Evolutionary conservation across 2,113 vertebrate genomes (phyloP).

Genomic region (Eublepharis macularius): DNA sequence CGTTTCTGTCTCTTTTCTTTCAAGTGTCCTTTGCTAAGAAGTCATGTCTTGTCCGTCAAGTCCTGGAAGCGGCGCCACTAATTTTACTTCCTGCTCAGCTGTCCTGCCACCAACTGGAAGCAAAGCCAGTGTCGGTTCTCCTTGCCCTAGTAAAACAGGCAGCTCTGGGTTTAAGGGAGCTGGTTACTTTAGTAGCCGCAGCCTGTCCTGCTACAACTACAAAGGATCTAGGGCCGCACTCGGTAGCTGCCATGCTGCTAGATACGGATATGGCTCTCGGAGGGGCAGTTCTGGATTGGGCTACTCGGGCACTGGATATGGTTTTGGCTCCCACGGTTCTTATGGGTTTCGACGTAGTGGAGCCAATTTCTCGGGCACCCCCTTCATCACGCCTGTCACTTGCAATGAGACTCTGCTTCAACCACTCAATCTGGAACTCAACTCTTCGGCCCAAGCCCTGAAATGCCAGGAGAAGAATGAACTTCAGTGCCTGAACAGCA

Average conservation of each 20-base stretch:
- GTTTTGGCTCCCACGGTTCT: constrained; percentile 44
- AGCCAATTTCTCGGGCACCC: neutral
- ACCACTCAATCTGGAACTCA: constrained; percentile 66
- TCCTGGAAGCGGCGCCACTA: constrained; percentile 5
- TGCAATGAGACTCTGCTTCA: constrained; percentile 61
- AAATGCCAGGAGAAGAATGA: constrained; percentile 71
- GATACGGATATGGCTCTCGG: neutral
- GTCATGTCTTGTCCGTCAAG: constrained; percentile 31
- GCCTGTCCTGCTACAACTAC: constrained; percentile 30
- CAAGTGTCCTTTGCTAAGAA: neutral
- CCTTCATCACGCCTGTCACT: constrained; percentile 64
- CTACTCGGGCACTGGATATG: constrained; percentile 50
- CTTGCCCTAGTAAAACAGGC: neutral
- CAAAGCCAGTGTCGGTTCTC: neutral
- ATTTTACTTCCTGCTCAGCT: neutral
- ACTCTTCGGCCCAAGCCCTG: constrained; percentile 66
- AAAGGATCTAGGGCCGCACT: neutral
- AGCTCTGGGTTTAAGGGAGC: neutral
- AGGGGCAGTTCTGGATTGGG: constrained; percentile 37
- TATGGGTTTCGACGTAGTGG: neutral
- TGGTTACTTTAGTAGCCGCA: constrained; percentile 31
- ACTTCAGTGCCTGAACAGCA: constrained; percentile 72
- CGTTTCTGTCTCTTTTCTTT: neutral
- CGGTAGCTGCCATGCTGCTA: neutral
- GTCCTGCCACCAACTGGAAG: neutral